A percentile compares a stretch with the other conserved stretches of the same genome.
Evolutionary conservation across 2,113 vertebrate species (phyloP).

Genomic region (Nothobranchius furzeri): DNA sequence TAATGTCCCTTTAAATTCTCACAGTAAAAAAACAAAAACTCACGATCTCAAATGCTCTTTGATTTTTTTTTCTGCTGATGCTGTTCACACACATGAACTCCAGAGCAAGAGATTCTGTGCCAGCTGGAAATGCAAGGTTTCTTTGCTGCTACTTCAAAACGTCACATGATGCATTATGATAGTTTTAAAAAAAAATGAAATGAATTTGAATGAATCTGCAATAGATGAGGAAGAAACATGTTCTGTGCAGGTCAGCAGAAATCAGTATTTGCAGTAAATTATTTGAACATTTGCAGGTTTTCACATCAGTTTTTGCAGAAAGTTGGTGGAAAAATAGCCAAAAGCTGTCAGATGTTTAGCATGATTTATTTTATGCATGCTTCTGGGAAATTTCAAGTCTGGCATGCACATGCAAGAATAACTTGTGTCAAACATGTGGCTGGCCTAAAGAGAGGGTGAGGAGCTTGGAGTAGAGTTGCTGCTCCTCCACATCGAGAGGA

Average conservation of each 20-base stretch:
- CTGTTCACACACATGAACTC: too few relatives aligned
- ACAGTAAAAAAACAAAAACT: too few relatives aligned
- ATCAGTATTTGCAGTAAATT: neutral
- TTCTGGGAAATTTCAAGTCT: neutral
- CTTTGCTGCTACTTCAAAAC: neutral
- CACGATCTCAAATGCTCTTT: too few relatives aligned
- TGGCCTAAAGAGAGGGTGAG: too few relatives aligned
- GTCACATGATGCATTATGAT: neutral
- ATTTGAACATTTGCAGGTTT: neutral
- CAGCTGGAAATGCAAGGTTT: neutral
- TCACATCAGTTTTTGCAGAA: neutral
- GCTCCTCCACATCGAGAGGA: too few relatives aligned
- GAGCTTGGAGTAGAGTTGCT: too few relatives aligned
- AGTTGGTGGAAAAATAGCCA: neutral
- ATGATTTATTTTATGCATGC: neutral
- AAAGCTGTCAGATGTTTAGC: neutral
- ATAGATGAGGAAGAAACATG: neutral
- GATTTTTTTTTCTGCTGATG: too few relatives aligned
- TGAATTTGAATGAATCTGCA: neutral
- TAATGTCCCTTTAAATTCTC: too few relatives aligned
- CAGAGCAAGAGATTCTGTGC: too few relatives aligned
- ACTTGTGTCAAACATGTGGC: too few relatives aligned
- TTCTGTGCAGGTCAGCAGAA: neutral
- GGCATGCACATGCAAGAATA: too few relatives aligned
- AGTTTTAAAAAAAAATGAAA: neutral